A percentile compares a stretch with the other conserved stretches of the same genome.
These are phyloP conservation scores for Muscina levida DNA, from an alignment of 2,888 invertebrate genomes.

Conservation along the genomic window DNA sequence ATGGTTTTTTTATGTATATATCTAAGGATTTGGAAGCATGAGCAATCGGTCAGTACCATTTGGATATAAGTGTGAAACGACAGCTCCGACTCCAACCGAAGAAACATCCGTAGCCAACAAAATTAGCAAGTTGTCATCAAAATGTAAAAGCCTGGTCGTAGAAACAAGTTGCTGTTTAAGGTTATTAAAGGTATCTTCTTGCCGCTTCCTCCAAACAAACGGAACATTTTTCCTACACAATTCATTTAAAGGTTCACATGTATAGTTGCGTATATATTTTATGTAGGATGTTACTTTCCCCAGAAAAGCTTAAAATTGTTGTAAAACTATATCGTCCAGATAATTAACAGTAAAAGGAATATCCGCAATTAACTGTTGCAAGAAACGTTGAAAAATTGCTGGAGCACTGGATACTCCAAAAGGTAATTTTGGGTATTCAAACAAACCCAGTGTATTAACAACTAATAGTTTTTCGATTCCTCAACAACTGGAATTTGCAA, in stretches of 20 bases:
- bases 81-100: slow-evolving; percentile 71
- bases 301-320: no score
- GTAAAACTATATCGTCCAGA: no score
- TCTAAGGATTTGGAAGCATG: slow-evolving; percentile 43
- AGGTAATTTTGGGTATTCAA: no score
- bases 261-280: no score
- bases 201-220: slow-evolving; percentile 41
- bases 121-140: slow-evolving; percentile 49
- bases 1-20: slow-evolving; percentile 38
- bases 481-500: background rate
- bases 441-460: background rate
- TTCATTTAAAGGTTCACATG: no score
- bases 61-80: slow-evolving; percentile 71
- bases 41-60: slow-evolving; percentile 53
- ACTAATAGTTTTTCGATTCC: slow-evolving; percentile 7
- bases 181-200: slow-evolving; percentile 34
- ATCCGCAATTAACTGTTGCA: no score
- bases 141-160: slow-evolving; percentile 40
- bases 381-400: no score
- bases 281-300: no score
- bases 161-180: slow-evolving; percentile 46
- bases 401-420: no score
- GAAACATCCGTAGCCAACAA: slow-evolving; percentile 71
- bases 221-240: slow-evolving; percentile 49
- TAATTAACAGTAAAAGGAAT: no score